Percentiles rank a stretch among this genome's conserved stretches.
Evolutionary conservation across 2,888 invertebrate species (phyloP).

Genomic region (Alloplasta piceator): DNA sequence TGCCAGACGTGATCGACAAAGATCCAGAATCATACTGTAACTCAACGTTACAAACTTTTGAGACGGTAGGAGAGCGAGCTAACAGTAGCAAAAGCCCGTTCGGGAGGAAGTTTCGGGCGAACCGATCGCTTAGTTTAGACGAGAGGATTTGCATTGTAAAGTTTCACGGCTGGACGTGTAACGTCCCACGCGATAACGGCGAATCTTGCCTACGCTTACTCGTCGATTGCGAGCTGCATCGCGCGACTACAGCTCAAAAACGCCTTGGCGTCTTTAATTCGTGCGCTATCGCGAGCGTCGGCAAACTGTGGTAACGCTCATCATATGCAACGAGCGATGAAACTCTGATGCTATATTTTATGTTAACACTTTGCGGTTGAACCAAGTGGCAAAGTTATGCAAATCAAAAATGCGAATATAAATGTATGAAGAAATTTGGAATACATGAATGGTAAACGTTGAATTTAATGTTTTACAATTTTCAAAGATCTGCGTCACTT

Average conservation of each 20-base stretch:
- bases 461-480: no score
- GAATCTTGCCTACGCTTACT: constrained; percentile 40
- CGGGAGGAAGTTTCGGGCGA: constrained; percentile 49
- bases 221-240: constrained; percentile 41
- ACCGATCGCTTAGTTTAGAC: constrained; percentile 58
- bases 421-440: no score
- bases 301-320: no score
- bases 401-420: no score
- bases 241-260: constrained; percentile 3
- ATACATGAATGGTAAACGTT: no score
- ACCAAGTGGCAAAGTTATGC: no score
- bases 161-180: constrained; percentile 51
- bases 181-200: constrained; percentile 37
- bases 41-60: constrained; percentile 44
- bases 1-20: neutral
- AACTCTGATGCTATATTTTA: no score
- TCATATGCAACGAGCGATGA: no score
- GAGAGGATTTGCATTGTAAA: constrained; percentile 62
- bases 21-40: constrained; percentile 38
- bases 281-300: no score
- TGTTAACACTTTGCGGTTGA: no score
- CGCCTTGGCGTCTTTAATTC: neutral
- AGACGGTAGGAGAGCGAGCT: constrained; percentile 24
- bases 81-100: constrained; percentile 34
- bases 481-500: no score